Conservation (phyloP, 2,888 invertebrate genomes). For the Limnephilus lunatus region DNA sequence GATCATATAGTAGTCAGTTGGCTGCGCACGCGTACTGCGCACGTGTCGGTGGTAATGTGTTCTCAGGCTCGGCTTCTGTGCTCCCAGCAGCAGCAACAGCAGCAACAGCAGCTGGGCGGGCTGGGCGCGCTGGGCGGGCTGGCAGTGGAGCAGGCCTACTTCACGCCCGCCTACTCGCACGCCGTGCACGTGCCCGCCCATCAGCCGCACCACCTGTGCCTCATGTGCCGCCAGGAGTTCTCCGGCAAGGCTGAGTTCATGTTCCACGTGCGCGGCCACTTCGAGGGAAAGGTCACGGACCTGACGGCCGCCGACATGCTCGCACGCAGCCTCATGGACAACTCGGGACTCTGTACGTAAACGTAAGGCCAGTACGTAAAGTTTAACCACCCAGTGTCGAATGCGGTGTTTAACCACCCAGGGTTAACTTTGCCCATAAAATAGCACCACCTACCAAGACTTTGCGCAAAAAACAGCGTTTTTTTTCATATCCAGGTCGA, state of each 20-base stretch:
- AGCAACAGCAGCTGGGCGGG: conserved; percentile 45
- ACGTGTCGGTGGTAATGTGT: conserved; percentile 71
- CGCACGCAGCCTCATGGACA: conserved; percentile 76
- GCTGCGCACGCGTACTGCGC: neutral
- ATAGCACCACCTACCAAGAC: neutral
- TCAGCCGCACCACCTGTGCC: conserved; percentile 78
- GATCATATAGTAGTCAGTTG: neutral
- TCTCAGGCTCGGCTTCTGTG: conserved; percentile 74
- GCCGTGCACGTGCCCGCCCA: conserved; percentile 70
- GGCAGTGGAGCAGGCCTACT: conserved; percentile 71
- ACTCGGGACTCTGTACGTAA: conserved; percentile 78
- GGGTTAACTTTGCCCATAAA: neutral
- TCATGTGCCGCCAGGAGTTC: conserved; percentile 83
- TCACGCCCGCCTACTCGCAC: conserved; percentile 57
- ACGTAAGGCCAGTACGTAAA: conserved; percentile 63
- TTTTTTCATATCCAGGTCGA: neutral
- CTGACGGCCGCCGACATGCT: conserved; percentile 77
- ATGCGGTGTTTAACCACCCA: neutral
- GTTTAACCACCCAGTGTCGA: neutral
- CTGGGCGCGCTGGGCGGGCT: conserved; percentile 53
- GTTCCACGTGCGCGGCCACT: conserved; percentile 83
- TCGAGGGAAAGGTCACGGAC: conserved; percentile 78
- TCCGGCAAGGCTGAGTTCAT: conserved; percentile 83
- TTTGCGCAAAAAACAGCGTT: neutral
- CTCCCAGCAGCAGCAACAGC: conserved; percentile 39